These are phyloP conservation scores for Cladopsammia gracilis DNA, from an alignment of 64 coral and sea anemone species.

Conservation along the genomic window DNA sequence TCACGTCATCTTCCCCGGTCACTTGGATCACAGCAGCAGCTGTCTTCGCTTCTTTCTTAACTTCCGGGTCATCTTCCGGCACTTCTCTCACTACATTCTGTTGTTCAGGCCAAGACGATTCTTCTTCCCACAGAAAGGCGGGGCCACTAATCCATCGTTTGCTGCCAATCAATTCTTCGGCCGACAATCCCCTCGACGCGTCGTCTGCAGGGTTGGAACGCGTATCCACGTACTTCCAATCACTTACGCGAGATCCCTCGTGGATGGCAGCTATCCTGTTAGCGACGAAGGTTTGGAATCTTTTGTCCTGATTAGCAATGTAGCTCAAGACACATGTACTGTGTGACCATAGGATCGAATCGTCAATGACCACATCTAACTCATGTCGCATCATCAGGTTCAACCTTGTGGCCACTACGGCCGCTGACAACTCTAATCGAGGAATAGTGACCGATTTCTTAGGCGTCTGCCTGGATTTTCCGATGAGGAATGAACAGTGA, in stretches of 20 bases:
- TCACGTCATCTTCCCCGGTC: no score
- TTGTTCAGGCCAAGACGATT: background rate
- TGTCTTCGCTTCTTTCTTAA: background rate
- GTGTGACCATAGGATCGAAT: background rate
- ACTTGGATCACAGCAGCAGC: no score
- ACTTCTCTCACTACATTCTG: background rate
- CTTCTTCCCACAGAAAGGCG: background rate
- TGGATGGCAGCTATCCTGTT: no score
- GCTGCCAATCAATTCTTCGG: background rate
- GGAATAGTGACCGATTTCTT: background rate
- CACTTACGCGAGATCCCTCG: background rate
- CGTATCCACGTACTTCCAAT: background rate
- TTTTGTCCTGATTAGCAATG: background rate
- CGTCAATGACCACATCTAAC: background rate
- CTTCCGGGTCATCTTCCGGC: background rate
- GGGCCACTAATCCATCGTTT: background rate
- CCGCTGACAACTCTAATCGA: background rate
- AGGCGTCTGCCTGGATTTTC: slow-evolving; percentile 10
- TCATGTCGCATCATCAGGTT: background rate
- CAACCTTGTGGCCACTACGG: background rate
- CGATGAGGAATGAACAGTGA: background rate
- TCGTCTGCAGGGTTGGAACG: background rate
- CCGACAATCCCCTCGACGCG: background rate
- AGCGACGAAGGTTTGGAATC: slow-evolving; percentile 28
- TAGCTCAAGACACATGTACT: slow-evolving; percentile 39